Evolutionary conservation across 2,113 vertebrate genomes (phyloP).

Genomic region (Pleuronectes platessa): DNA sequence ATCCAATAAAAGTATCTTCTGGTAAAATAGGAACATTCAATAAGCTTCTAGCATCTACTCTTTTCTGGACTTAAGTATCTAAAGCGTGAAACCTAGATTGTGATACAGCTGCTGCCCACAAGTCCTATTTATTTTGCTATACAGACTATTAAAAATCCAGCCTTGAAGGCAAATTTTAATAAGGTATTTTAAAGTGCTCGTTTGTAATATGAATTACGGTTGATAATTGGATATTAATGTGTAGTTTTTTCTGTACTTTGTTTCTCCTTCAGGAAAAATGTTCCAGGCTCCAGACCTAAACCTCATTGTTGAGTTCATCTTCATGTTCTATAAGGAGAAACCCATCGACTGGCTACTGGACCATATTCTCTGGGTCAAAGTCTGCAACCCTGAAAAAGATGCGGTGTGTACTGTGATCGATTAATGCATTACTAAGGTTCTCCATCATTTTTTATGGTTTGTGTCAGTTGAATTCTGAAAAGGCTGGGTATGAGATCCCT

Average conservation of each 20-base stretch:
- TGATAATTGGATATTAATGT: slow-evolving; percentile 12
- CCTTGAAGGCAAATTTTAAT: too few species aligned
- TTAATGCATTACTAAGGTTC: background rate
- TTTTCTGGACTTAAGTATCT: too few species aligned
- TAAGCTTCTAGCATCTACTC: background rate
- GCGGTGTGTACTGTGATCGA: slow-evolving; percentile 84
- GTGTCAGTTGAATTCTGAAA: too few species aligned
- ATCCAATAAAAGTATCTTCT: background rate
- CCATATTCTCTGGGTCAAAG: slow-evolving; percentile 99
- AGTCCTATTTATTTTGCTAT: too few species aligned
- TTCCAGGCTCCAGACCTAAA: slow-evolving; percentile 97
- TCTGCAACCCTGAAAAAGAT: slow-evolving; percentile 98
- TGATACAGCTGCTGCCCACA: too few species aligned
- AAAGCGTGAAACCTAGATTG: too few species aligned
- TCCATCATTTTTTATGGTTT: background rate
- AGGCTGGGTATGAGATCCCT: background rate
- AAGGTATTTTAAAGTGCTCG: too few species aligned
- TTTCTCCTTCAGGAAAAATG: slow-evolving; percentile 91
- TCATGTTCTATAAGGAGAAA: slow-evolving; percentile 99
- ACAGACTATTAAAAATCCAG: too few species aligned
- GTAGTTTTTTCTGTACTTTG: background rate
- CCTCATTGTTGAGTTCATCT: slow-evolving; percentile 98
- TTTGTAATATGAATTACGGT: too few species aligned
- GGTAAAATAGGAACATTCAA: background rate
- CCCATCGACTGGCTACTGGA: slow-evolving; percentile 99